These are phyloP conservation scores for Apotomis capreana DNA, from an alignment of 2,888 invertebrate species.

Conservation along the genomic window DNA sequence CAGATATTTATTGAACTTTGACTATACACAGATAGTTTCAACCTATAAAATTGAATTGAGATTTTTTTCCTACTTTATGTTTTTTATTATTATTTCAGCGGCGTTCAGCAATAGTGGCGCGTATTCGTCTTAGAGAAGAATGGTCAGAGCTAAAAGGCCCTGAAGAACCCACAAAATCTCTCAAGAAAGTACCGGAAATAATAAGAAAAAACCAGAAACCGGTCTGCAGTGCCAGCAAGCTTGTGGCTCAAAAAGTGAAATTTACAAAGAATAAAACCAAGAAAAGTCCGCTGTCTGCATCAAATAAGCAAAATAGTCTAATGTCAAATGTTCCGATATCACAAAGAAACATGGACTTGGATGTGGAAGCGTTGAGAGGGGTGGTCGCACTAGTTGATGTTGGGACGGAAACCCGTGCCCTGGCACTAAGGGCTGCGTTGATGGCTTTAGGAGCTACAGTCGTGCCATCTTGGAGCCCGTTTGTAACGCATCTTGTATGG, in stretches of 20 bases:
- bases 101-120: slow-evolving; percentile 70
- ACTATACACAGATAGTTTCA: too few species aligned
- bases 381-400: slow-evolving; percentile 72
- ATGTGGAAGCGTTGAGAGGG: slow-evolving; percentile 60
- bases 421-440: slow-evolving; percentile 68
- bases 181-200: slow-evolving; percentile 25
- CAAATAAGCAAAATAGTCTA: slow-evolving; percentile 12
- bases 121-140: slow-evolving; percentile 68
- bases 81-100: slow-evolving; percentile 55
- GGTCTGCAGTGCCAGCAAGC: slow-evolving; percentile 31
- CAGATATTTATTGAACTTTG: too few species aligned
- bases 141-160: slow-evolving; percentile 64
- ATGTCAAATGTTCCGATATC: slow-evolving; percentile 8
- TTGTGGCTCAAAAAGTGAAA: slow-evolving; percentile 24
- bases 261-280: slow-evolving; percentile 3
- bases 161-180: slow-evolving; percentile 5
- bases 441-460: slow-evolving; percentile 70
- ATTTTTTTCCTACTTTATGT: too few species aligned
- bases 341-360: slow-evolving; percentile 31
- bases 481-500: slow-evolving; percentile 76
- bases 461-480: slow-evolving; percentile 65
- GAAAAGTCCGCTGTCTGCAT: slow-evolving; percentile 2
- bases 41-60: too few species aligned
- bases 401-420: slow-evolving; percentile 61
- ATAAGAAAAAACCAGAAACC: slow-evolving; percentile 31